Evolutionary conservation across 2,888 invertebrate genomes (phyloP), one percentile per base, ranked within the genome.

Genomic region (Mylabris sibirica): DNA sequence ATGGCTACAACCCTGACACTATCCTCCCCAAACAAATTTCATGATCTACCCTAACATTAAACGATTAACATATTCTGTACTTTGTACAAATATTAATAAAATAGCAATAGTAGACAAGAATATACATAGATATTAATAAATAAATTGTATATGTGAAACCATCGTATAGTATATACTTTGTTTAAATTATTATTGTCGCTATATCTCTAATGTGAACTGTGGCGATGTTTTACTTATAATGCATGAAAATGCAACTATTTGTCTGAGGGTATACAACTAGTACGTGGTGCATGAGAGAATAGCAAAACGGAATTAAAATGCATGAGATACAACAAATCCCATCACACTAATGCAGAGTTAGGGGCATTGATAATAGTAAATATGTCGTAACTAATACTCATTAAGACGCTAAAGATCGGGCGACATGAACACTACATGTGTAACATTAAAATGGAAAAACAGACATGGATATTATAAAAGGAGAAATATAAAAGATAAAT

Each of bases 181-280:
- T 60, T 60, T 60, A 60, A 60, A 60, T 60, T 60, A 60, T 60
- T 35, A 35, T 35, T 35, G 35, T 60, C 49, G 60, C 60, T 60
- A 60, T 38, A 60, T 60, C 60, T 60, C 60, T 60, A 60, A 60
- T 60, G 60, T 30, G 60, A 60, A 38, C 38, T 20, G 60, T 38
- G 60, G 60, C 60, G 34, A 60, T 68, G 64, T 66, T 69, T 69
- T 67, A 66, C 60, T 69, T 69, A 66, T 66, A 60, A 62, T 59
- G 69, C 69, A 69, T 67, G 69, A 64, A 64, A 69, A 69, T 69
- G 69, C 61, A 67, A 69, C 69, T 69, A 69, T 69, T 69, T 67
- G 69, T 69, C 69, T 44, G 49, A 65, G 67, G 64, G 64, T 69
- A 69, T 69, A 69, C 41, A 62, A 60, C 30, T 34, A 64, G 64